Conservation (phyloP, 2,797 vertebrate genomes). For the Poecilia wingei region DNA sequence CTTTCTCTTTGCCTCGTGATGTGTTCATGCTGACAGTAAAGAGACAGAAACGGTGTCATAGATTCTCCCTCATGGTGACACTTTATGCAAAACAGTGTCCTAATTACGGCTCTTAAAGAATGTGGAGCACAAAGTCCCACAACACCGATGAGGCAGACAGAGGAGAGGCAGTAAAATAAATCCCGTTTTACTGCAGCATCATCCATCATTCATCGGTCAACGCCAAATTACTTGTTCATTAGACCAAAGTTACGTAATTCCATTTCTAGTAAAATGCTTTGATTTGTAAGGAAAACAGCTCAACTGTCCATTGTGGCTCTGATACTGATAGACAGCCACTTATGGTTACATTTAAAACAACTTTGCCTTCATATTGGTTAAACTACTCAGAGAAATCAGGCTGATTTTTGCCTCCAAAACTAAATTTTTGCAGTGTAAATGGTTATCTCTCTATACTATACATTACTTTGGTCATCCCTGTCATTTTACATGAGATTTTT, state of each 20-base stretch:
- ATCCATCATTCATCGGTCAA: conserved; percentile 44
- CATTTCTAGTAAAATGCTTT: background rate
- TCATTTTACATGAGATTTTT: background rate
- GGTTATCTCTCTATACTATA: background rate
- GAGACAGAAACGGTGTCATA: conserved; percentile 49
- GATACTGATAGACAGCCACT: background rate
- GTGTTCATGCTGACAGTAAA: conserved; percentile 43
- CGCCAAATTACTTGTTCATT: conserved; percentile 7
- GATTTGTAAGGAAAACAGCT: conserved; percentile 4
- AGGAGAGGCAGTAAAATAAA: conserved; percentile 31
- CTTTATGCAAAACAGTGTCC: conserved; percentile 53
- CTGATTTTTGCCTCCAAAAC: background rate
- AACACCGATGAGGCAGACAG: conserved; percentile 18
- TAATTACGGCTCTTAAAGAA: conserved; percentile 51
- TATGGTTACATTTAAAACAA: background rate
- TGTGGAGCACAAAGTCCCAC: conserved; percentile 43
- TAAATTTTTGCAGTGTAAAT: background rate
- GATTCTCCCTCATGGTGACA: conserved; percentile 52
- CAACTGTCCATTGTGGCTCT: background rate
- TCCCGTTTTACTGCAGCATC: conserved; percentile 27
- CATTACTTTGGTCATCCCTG: background rate
- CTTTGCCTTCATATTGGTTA: background rate
- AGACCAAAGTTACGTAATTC: conserved; percentile 8
- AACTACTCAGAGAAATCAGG: background rate
- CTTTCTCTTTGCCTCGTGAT: conserved; percentile 19